Base-by-base conservation (phyloP, 1,140 invertebrate species). In the Ceratina calcarata region DNA sequence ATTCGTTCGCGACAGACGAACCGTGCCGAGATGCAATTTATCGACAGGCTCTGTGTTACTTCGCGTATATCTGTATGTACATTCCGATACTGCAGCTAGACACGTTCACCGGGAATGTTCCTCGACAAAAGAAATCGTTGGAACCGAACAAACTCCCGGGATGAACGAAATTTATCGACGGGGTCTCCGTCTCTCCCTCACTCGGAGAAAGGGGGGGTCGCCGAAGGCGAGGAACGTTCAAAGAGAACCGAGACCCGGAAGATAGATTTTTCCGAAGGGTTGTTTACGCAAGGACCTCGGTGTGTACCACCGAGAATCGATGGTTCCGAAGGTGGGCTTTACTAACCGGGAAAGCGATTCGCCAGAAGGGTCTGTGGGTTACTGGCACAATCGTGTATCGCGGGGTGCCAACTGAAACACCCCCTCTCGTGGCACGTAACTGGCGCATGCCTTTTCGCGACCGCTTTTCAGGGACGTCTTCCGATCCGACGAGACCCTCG, bases 281-380 rank as follows among this genome's bases (percentile, higher is more conserved):
- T 87, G 79, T 87, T 86, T 86, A 84, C 81, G 71, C 72, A 71
- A 81, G 64, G 55, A 66, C 37, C 37, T 45, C 37, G 37, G 37
- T 37, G 62, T 55, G 61, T 55, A 74, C 68, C 62, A 64, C 51
- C 62, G 32, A 22, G 65, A 80, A 87, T 87, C 78, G 81, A 87
- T 82, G 73, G 71, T 62, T 45, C 10, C 6, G 37, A 45, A 45
- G 77, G 85, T 87, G 66, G 78, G 87, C 88, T 84, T 45, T 91
- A 91, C 90, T 92, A 91, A 92, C 91, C 91, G 88, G 83, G 87
- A 45, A 45, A 91, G 89, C 81, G 81, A 90, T 85, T 85, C 86
- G 84, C 87, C 82, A 87, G 88, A 77, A 91, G 87, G 86, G 88
- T 89, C 91, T 91, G 89, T 92, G 88, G 91, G 92, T 92, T 92